Evolutionary conservation across 2,113 vertebrate genomes (phyloP), one percentile per base, ranked within the genome.

Genomic region (Grus americana): DNA sequence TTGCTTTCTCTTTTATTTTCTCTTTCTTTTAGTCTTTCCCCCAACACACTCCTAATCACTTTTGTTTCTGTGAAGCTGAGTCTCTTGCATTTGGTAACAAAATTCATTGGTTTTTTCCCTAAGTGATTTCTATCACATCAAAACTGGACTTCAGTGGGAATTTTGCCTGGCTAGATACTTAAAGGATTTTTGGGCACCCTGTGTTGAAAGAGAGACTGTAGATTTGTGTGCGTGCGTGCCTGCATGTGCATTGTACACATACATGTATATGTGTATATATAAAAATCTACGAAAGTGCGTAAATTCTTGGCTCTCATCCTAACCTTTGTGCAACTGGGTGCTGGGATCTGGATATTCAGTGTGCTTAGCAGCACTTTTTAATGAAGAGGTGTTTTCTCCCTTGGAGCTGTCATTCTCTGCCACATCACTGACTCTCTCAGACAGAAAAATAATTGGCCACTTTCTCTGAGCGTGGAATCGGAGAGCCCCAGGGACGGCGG

Each of bases 381-480:
- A 98, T 98, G 97, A 98, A 97, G 96, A 97, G 93, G 95, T 97
- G 96, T 97, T 97, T 96, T 97, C 88, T 88, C 80, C 95, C 78
- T 93, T 90, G 81, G 92, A 93, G 90, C 97, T 98, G 98, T 98
- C 98, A 98, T 94, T 98, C 95, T 94, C 88, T 95, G 96, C 95
- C 97, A 97, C 97, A 98, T 99, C 98, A 98, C 98, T 95, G 96
- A 94, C 97, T 98, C 97, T 94, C 97, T 98, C 98, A 99, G 96
- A 98, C 95, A 98, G 98, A 99, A 98, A 99, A 98, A 98, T 98
- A 99, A 98, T 98, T 98, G 98, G 94, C 98, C 95, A 94, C 97
- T 98, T 98, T 96, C 94, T 93, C 83, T 16, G 58, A 87, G 83
- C 96, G 75, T 92, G 90, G 91, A 97, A 95, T 95, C 58, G 10